A percentile compares a stretch with the other conserved stretches of the same genome.
Conservation (phyloP, 2,888 invertebrate species). For the Cristatella mucedo region DNA sequence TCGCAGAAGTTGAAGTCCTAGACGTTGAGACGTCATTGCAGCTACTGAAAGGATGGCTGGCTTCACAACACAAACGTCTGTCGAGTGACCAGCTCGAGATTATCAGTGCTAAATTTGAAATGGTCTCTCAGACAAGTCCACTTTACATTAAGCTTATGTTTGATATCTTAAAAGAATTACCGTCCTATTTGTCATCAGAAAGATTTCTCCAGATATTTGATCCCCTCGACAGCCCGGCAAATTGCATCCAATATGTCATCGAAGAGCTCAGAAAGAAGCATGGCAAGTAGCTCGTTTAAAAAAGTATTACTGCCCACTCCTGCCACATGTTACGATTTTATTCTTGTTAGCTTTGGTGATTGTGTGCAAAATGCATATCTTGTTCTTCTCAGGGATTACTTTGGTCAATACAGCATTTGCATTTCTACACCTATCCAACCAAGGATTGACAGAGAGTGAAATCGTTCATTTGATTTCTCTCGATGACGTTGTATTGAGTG, state of each 20-base stretch:
- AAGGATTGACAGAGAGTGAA: constrained; percentile 7
- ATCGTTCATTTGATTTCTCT: constrained; percentile 3
- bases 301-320: too few species aligned
- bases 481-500: constrained; percentile 7
- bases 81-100: neutral
- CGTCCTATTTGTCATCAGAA: neutral
- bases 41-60: constrained; percentile 4
- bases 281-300: constrained; percentile 17
- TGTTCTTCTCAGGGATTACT: neutral
- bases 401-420: constrained; percentile 7
- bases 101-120: neutral
- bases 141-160: constrained; percentile 7
- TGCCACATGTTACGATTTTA: too few species aligned
- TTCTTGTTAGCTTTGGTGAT: neutral
- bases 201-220: neutral
- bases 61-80: neutral
- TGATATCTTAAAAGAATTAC: constrained; percentile 1
- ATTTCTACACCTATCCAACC: constrained; percentile 6
- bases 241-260: constrained; percentile 6
- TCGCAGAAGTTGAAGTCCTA: constrained; percentile 3
- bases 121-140: constrained; percentile 1
- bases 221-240: constrained; percentile 1
- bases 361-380: too few species aligned
- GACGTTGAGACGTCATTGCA: neutral
- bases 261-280: constrained; percentile 4